Base-by-base conservation (phyloP, 2,888 invertebrate species). In the Molorchus minor region DNA sequence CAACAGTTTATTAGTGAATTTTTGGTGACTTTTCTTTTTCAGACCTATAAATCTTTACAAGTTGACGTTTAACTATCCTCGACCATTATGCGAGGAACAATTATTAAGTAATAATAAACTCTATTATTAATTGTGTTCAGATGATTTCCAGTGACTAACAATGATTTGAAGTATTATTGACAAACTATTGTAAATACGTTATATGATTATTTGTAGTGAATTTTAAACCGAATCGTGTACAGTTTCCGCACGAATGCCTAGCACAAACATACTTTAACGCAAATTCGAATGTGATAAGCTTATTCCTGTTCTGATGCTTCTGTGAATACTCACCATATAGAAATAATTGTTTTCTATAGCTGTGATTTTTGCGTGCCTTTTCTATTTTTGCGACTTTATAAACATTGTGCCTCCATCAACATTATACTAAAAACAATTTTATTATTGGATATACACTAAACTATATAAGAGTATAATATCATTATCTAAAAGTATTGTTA, bases 211-310 rank as follows among this genome's bases (percentile, higher is more conserved):
- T 66, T 70, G 36, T 10, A 49, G 51, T 55, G 38, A 57, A 51
- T 72, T 68, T 69, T 59, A 65, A 71, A 69, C 67, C 56, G 63
- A 69, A 72, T 70, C 71, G 72, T 71, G 70, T 69, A 64, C 70
- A 47, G 55, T 59, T 71, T 62, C 71, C 67, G 71, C 71, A 71
- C 70, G 72, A 67, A 68, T 68, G 67, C 64, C 62, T 67, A 67
- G 67, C 68, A 68, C 67, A 68, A 69, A 71, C 67, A 71, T 66
- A 67, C 66, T 59, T 61, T 53, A 53, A 67, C 72, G 72, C 66
- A 66, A 62, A 69, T 71, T 68, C n/a, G 73, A 71, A 71, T 72
- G 68, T 67, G 68, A 72, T 68, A 64, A 71, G 71, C 67, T 71
- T 56, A 72, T 74, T 74, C 70, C 69, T 71, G 72, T 73, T 70